Base-by-base conservation (phyloP, 2,888 invertebrate species). In the Mayetiola destructor region DNA sequence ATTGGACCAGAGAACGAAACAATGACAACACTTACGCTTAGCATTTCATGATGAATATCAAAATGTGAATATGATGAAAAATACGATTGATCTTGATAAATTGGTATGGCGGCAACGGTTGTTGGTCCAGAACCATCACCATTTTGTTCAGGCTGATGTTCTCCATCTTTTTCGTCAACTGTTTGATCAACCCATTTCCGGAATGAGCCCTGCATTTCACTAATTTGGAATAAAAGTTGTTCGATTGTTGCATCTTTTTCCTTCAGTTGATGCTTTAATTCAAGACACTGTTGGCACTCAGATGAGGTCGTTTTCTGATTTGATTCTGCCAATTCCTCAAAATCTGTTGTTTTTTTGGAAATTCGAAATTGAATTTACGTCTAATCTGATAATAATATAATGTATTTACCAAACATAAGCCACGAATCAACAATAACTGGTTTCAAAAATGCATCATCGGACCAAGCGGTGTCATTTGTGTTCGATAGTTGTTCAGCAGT, bases 21-120 rank as follows among this genome's bases (percentile, higher is more conserved):
- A 16, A 30, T 37, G n/a, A 27, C 35, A 48, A 55, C 2, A 67
- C 69, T 69, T 73, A 85, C 85, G 66, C 85, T 85, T 36, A 96
- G 76, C 96, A 96, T 96, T 66, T 92, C 91, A 67, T 89, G 84
- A 72, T 96, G 96, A 65, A 94, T 94, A 21, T 85, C 83, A 72
- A 88, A 91, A 73, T 93, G 92, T 56, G 89, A 83, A 66, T 94
- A 94, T 2, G 88, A 85, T 65, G 77, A 82, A 62, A 88, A 88
- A 69, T 88, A 88, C 53, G 81, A 80, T 64, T 80, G 82, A 67
- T 92, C 92, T 63, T 80, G 78, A 64, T 79, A 77, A 55, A 79
- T 66, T 54, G 78, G 76, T 52, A 80, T 72, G 63, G 76, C 69
- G 18, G 69, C 71, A 3, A 75, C 71, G 58, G 67, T 68, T 55